Conservation (phyloP, 2,888 invertebrate species). For the Drosophila subsilvestris region DNA sequence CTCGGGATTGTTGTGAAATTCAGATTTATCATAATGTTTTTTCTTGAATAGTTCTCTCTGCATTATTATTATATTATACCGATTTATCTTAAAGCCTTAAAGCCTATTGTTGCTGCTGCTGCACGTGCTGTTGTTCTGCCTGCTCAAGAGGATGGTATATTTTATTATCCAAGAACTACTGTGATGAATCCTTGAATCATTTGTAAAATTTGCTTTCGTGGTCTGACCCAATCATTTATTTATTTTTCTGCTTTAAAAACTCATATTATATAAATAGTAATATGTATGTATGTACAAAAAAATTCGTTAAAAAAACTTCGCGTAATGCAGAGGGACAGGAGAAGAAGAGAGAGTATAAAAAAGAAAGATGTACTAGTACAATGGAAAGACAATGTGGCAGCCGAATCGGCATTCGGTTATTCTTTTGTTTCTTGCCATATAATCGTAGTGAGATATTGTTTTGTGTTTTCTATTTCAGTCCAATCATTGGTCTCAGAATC, state of each 20-base stretch:
- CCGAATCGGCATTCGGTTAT: not conserved
- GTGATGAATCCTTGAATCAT: not conserved
- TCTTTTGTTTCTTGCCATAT: slow-evolving; percentile 9
- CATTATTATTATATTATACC: not conserved
- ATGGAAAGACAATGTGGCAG: slow-evolving; percentile 16
- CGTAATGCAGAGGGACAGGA: slow-evolving; percentile 3
- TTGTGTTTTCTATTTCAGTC: slow-evolving; percentile 30
- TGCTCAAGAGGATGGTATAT: too few species aligned
- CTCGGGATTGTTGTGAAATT: not conserved
- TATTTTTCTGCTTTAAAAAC: slow-evolving; percentile 5
- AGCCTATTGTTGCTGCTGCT: too few species aligned
- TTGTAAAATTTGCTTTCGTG: not conserved
- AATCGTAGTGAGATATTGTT: slow-evolving; percentile 21
- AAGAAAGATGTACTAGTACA: slow-evolving; percentile 12
- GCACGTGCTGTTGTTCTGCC: too few species aligned
- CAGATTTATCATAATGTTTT: not conserved
- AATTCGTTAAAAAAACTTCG: slow-evolving; percentile 17
- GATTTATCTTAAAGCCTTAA: not conserved
- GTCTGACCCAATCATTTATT: slow-evolving; percentile 19
- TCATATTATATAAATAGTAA: slow-evolving; percentile 20
- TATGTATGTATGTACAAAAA: slow-evolving; percentile 24
- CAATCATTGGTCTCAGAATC: slow-evolving; percentile 34
- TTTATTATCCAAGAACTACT: not conserved
- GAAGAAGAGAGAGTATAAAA: slow-evolving; percentile 13
- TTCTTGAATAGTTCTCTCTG: not conserved